These are phyloP conservation scores for Solea senegalensis DNA, from an alignment of 2,113 vertebrate species.

Conservation along the genomic window DNA sequence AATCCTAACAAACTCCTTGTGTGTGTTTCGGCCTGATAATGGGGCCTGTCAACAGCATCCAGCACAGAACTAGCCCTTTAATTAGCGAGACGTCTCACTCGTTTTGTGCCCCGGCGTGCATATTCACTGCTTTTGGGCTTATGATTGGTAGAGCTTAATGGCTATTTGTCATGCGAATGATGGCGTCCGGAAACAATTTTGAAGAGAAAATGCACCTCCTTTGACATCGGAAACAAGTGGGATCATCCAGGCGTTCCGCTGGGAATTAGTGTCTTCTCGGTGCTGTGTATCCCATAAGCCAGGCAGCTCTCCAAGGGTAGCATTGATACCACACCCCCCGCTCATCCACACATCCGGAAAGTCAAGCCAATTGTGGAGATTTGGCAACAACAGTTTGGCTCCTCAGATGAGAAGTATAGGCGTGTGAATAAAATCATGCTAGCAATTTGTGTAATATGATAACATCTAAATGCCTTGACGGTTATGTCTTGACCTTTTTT, in stretches of 20 bases:
- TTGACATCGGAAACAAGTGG: conserved; percentile 51
- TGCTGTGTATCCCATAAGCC: conserved; percentile 67
- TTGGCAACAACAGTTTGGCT: conserved; percentile 50
- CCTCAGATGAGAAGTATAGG: conserved; percentile 41
- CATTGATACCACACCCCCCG: conserved; percentile 43
- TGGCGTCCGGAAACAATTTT: conserved; percentile 61
- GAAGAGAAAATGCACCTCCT: conserved; percentile 58
- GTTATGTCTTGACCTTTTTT: neutral
- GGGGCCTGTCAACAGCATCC: conserved; percentile 37
- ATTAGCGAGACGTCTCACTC: conserved; percentile 69
- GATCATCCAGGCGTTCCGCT: conserved; percentile 39
- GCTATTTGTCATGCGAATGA: conserved; percentile 73
- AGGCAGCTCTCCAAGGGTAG: conserved; percentile 64
- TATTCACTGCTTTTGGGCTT: conserved; percentile 44
- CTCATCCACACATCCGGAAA: conserved; percentile 49
- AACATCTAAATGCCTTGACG: conserved; percentile 11
- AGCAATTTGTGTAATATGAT: conserved; percentile 32
- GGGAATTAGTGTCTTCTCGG: conserved; percentile 65
- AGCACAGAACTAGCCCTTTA: conserved; percentile 58
- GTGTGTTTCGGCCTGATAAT: conserved; percentile 76
- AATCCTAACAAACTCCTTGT: conserved; percentile 35
- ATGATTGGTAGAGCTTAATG: conserved; percentile 70
- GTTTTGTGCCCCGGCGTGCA: conserved; percentile 48
- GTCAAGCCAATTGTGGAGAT: conserved; percentile 51
- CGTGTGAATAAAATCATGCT: conserved; percentile 46